A percentile compares a stretch with the other conserved stretches of the same genome.
These are phyloP conservation scores for Malthinus seriepunctatus DNA, from an alignment of 2,888 invertebrate genomes.

Conservation along the genomic window DNA sequence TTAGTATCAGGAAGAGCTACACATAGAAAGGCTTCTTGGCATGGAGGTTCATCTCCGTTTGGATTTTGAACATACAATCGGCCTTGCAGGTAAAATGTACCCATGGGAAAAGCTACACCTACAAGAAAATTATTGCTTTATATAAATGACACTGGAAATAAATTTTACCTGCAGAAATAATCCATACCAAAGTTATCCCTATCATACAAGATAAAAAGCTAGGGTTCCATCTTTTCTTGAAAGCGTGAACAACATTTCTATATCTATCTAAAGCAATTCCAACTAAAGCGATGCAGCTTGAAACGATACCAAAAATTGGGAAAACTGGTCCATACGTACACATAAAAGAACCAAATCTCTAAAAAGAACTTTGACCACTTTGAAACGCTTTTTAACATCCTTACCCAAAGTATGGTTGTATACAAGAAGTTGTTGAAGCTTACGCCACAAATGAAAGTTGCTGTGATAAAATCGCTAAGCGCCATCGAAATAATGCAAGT, in stretches of 20 bases:
- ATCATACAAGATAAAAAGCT: constrained; percentile 46
- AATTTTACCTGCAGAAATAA: constrained; percentile 48
- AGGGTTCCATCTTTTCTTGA: constrained; percentile 57
- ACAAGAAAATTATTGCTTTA: constrained; percentile 29
- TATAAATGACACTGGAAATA: neutral
- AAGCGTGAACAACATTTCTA: constrained; percentile 54
- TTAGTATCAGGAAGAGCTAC: constrained; percentile 36
- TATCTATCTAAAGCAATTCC: constrained; percentile 62
- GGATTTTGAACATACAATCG: constrained; percentile 42
- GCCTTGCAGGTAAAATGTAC: constrained; percentile 47
- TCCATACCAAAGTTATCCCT: constrained; percentile 50
- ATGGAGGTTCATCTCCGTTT: constrained; percentile 29
- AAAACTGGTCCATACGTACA: constrained; percentile 58
- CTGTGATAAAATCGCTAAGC: constrained; percentile 56
- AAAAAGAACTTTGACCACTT: constrained; percentile 30
- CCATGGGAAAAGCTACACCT: constrained; percentile 54
- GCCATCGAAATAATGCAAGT: constrained; percentile 57
- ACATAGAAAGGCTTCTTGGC: constrained; percentile 44
- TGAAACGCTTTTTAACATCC: constrained; percentile 9
- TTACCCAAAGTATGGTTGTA: constrained; percentile 47
- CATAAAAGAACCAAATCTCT: constrained; percentile 56
- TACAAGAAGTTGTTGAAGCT: constrained; percentile 13
- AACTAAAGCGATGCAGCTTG: constrained; percentile 59
- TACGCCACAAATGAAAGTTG: constrained; percentile 24
- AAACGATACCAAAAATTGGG: constrained; percentile 57